These are phyloP conservation scores for Cyrtorhinus lividipennis DNA, from an alignment of 1,140 invertebrate species.

Conservation along the genomic window DNA sequence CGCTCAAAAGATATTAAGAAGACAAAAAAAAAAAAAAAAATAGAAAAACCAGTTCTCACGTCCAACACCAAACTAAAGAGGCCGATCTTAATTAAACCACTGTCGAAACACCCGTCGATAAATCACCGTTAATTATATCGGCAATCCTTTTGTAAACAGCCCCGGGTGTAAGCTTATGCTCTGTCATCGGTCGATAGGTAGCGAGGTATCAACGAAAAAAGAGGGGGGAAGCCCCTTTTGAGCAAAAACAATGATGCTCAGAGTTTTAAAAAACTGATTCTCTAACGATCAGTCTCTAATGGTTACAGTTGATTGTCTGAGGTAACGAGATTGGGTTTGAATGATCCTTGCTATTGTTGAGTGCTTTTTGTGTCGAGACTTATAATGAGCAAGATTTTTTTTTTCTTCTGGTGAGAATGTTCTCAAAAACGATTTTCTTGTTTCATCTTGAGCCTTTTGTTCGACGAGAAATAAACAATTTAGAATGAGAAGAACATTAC, in stretches of 20 bases:
- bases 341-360: neutral
- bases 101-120: neutral
- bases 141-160: constrained; percentile 6
- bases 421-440: no score
- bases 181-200: neutral
- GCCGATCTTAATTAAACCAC: neutral
- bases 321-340: neutral
- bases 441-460: no score
- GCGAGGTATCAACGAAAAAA: neutral
- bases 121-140: constrained; percentile 6
- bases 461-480: no score
- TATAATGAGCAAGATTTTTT: no score
- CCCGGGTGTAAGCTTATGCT: neutral
- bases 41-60: neutral
- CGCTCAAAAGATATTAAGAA: no score
- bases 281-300: neutral
- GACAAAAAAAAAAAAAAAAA: no score
- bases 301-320: neutral
- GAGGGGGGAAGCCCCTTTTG: neutral
- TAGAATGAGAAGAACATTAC: no score
- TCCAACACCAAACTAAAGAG: neutral
- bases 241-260: neutral
- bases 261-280: neutral
- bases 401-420: no score
- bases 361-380: no score